Evolutionary conservation across 2,113 vertebrate species (phyloP), one percentile per base, ranked within the genome.

Genomic region (Tyrannus savana): DNA sequence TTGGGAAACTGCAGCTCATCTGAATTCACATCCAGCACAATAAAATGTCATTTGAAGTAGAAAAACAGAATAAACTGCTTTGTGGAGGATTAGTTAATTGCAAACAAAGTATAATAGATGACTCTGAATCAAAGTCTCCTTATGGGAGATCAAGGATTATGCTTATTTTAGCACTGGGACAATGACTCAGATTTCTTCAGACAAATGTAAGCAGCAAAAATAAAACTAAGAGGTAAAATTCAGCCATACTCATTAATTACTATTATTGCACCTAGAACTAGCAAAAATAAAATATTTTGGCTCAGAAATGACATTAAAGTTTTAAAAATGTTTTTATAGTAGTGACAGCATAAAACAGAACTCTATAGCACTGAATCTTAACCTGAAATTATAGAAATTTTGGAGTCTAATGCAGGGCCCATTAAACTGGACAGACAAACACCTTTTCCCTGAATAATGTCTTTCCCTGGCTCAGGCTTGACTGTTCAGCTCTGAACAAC

Each of bases 201-300:
- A 53, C 10, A 49, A 87, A 84, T 63, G 28, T 17, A 64, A 69
- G 24, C 14, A 83, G 41, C 22, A 77, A 90, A 90, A 91, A 53
- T 44, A 91, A 95, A 95, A 56, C 28, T 41, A 46, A 90, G 90
- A 73, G n/a, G n/a, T 39, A 84, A 95, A 81, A 93, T 52, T 55
- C 71, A 88, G 5, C 28, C 37, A 46, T 31, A 53, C 2, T 72
- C 27, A 56, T 77, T 64, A 53, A 85, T 93, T 96, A 91, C 16
- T 79, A 44, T 63, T 56, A 69, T 30, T 88, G 5, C 21, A 37
- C 33, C 31, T 73, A 56, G 59, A 73, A 53, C 33, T 47, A 91
- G 79, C 9, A 82, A 86, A 93, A 91, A 12, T 14, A 39, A 71
- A 55, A 59, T 7, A 7, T 33, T 79, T 66, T 76, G 5, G 8